Evolutionary conservation across 2,888 invertebrate species (phyloP).

Genomic region (Acronicta leporina): DNA sequence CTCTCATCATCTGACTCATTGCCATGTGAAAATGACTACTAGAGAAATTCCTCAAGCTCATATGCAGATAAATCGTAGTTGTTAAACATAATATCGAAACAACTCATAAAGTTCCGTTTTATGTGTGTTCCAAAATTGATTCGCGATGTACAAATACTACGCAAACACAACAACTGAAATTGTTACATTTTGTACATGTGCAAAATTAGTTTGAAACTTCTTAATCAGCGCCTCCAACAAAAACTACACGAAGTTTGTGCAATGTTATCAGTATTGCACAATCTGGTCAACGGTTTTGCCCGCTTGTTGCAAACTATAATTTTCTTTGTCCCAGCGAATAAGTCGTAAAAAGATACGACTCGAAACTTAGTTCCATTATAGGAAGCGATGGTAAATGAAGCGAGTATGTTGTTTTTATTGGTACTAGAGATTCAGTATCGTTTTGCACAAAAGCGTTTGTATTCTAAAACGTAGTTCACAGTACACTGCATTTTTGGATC

Average conservation of each 20-base stretch:
- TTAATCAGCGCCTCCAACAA: conserved; percentile 49
- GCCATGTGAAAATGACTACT: too few relatives aligned
- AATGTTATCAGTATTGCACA: conserved; percentile 50
- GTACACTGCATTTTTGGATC: neutral
- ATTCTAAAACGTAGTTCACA: conserved; percentile 3
- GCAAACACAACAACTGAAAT: conserved; percentile 32
- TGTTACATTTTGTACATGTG: conserved; percentile 44
- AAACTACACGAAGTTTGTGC: conserved; percentile 42
- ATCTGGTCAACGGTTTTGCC: conserved; percentile 42
- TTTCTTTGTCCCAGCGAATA: conserved; percentile 32
- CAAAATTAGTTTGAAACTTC: conserved; percentile 53
- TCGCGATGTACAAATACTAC: conserved; percentile 20
- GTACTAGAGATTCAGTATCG: neutral
- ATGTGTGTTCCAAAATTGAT: conserved; percentile 12
- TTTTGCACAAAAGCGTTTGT: conserved; percentile 7
- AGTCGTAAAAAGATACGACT: conserved; percentile 37
- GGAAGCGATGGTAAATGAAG: conserved; percentile 6
- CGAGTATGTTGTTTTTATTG: conserved; percentile 4
- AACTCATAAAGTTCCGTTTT: conserved; percentile 5
- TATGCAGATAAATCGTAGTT: too few relatives aligned
- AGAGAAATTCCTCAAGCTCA: too few relatives aligned
- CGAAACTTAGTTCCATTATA: conserved; percentile 10
- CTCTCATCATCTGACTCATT: too few relatives aligned
- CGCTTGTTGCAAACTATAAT: conserved; percentile 19
- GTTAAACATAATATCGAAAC: neutral